Evolutionary conservation across 1,140 invertebrate genomes (phyloP).

Genomic region (Polypedilum vanderplanki): DNA sequence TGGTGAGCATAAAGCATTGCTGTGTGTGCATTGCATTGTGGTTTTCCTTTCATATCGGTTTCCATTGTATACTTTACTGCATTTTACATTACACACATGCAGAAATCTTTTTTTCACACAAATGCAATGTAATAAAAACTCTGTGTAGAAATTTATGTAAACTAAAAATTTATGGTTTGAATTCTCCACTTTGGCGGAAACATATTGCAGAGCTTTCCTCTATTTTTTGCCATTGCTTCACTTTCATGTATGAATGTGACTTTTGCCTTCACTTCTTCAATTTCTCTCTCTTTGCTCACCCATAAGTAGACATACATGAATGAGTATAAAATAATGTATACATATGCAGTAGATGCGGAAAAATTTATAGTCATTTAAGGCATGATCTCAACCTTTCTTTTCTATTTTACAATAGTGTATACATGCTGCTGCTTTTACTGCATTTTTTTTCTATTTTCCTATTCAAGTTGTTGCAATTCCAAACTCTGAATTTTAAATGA

Average conservation of each 20-base stretch:
- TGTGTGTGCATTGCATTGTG: not conserved
- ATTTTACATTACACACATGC: not conserved
- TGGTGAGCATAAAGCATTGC: not conserved
- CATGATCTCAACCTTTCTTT: not conserved
- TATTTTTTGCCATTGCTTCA: not conserved
- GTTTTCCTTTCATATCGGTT: not conserved
- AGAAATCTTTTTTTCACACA: not conserved
- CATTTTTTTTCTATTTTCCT: too few relatives aligned
- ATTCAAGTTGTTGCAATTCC: too few relatives aligned
- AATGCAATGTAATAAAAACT: not conserved
- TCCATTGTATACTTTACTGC: not conserved
- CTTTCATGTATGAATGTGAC: not conserved
- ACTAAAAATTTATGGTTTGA: not conserved
- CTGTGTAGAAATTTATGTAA: not conserved
- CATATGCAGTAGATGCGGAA: not conserved
- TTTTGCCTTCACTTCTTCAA: not conserved
- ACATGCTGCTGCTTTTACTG: not conserved
- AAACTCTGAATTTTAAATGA: too few relatives aligned
- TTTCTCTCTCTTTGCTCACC: too few relatives aligned
- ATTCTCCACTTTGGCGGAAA: constrained; percentile 1
- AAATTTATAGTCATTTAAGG: not conserved
- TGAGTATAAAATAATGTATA: too few relatives aligned
- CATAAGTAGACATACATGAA: not conserved
- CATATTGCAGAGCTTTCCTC: not conserved
- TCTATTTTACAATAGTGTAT: not conserved